phyloP scores from a whole-genome alignment of 2,797 vertebrate genomes.

The Trematomus bernacchii region DNA sequence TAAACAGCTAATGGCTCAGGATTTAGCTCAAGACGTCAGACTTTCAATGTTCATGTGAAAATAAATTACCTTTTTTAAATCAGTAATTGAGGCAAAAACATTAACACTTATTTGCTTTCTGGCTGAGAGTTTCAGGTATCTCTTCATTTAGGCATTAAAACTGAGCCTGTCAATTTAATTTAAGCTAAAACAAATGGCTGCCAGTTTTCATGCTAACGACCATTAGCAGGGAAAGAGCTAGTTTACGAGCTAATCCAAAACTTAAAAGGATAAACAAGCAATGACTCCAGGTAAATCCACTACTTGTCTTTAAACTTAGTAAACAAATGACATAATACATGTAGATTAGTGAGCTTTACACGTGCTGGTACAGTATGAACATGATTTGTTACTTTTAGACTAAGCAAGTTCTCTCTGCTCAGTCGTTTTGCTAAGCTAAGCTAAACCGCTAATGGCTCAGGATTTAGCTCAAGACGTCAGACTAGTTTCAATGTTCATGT shows the following conservation, averaged over 20 bases:
- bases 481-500: neutral
- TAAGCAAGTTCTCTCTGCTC: neutral
- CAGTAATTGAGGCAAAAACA: slow-evolving; percentile 16
- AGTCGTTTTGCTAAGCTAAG: neutral
- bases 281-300: too few species aligned
- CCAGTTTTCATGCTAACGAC: too few species aligned
- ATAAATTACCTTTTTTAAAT: neutral
- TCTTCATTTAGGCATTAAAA: too few species aligned
- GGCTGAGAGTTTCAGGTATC: too few species aligned
- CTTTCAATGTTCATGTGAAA: neutral
- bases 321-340: neutral
- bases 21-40: neutral
- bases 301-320: neutral
- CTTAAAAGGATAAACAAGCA: too few species aligned
- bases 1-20: neutral
- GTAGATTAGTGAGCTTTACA: neutral
- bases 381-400: neutral
- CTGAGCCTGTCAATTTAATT: too few species aligned
- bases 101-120: neutral
- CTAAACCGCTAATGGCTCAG: neutral
- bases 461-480: neutral
- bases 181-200: too few species aligned
- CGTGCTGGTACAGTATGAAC: too few species aligned
- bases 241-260: too few species aligned
- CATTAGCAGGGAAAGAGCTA: too few species aligned